Evolutionary conservation across 2,888 invertebrate genomes (phyloP).

Genomic region (Seira sanloemensis): DNA sequence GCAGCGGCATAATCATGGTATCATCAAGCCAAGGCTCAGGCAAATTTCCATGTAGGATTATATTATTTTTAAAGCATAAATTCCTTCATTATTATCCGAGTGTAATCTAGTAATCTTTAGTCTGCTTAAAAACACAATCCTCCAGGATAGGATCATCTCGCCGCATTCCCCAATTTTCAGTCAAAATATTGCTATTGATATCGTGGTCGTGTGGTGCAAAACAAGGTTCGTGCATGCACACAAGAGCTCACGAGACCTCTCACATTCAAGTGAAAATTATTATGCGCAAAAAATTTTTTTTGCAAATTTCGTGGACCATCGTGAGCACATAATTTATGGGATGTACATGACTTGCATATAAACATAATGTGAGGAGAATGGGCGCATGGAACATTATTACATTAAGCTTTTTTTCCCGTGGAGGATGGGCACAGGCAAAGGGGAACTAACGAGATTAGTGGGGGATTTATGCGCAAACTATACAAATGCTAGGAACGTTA

Average conservation of each 20-base stretch:
- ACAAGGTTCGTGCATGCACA: background rate
- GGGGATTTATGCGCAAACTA: background rate
- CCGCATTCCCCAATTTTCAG: too few species aligned
- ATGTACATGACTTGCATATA: conserved; percentile 21
- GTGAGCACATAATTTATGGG: conserved; percentile 42
- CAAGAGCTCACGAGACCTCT: background rate
- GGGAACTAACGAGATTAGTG: background rate
- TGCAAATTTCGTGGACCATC: conserved; percentile 40
- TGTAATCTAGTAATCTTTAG: too few species aligned
- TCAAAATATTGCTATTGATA: conserved; percentile 18
- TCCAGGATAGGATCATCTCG: too few species aligned
- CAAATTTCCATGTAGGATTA: too few species aligned
- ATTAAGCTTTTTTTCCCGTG: background rate
- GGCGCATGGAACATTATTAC: background rate
- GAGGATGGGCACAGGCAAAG: background rate
- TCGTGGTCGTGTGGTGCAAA: background rate
- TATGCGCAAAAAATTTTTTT: conserved; percentile 39
- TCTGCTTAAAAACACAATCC: too few species aligned
- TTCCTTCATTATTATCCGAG: too few species aligned
- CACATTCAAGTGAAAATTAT: conserved; percentile 29
- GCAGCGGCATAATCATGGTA: too few species aligned
- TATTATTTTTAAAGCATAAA: too few species aligned
- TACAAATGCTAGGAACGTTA: background rate
- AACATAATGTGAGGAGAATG: background rate
- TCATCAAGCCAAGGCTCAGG: too few species aligned